Conservation (phyloP, 1,140 invertebrate species). For the Leptoteleia sp. region DNA sequence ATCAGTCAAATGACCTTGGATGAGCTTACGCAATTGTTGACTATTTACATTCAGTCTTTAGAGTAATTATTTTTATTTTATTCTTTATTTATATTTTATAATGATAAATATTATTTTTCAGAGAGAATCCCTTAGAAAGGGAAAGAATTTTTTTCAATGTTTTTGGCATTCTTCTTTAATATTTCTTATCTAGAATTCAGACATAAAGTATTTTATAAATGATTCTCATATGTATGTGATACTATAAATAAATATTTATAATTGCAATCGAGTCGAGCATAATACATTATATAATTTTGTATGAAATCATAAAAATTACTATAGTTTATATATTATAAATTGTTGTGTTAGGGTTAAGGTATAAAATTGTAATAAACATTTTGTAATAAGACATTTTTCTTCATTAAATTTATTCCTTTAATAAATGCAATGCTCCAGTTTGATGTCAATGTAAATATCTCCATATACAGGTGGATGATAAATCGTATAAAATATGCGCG, state of each 20-base stretch:
- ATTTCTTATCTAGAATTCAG: too few species aligned
- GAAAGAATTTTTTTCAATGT: background rate
- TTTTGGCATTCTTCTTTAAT: background rate
- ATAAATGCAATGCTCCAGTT: constrained; percentile 46
- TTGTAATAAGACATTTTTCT: background rate
- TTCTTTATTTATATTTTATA: background rate
- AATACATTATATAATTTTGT: background rate
- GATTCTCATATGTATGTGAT: constrained; percentile 23
- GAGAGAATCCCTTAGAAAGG: too few species aligned
- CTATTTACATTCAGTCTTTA: constrained; percentile 21
- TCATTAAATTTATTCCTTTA: constrained; percentile 14
- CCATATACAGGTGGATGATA: constrained; percentile 35
- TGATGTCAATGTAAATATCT: constrained; percentile 19
- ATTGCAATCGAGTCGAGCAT: background rate
- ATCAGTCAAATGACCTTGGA: background rate
- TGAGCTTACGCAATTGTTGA: constrained; percentile 17
- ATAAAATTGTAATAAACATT: background rate
- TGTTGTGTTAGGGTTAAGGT: background rate
- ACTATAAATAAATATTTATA: constrained; percentile 19
- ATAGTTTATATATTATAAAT: background rate
- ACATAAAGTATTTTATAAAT: too few species aligned
- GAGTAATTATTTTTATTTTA: constrained; percentile 9
- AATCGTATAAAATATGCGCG: constrained; percentile 46
- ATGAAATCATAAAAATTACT: too few species aligned
- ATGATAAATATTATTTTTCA: too few species aligned